phyloP scores from a whole-genome alignment of 1,140 invertebrate species.

The Drosophila nasuta region DNA sequence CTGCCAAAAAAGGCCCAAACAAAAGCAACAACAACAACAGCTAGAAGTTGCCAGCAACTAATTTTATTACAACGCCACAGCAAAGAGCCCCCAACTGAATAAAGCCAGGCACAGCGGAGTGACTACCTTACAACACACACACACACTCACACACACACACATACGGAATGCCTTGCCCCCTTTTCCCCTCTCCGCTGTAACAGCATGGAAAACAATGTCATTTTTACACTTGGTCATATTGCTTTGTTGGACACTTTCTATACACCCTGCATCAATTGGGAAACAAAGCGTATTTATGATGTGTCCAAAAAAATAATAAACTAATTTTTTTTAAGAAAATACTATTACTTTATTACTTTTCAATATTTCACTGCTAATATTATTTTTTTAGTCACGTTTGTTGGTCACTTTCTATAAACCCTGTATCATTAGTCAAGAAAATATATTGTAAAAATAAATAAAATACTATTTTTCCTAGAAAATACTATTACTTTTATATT shows the following conservation, averaged over 20 bases:
- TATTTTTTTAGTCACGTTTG: no score
- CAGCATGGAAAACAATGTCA: constrained; percentile 67
- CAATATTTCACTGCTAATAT: no score
- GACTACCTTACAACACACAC: not conserved
- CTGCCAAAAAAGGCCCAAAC: constrained; percentile 36
- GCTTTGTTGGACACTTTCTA: constrained; percentile 25
- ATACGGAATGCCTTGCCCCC: not conserved
- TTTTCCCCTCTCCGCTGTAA: not conserved
- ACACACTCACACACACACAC: not conserved
- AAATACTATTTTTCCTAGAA: no score
- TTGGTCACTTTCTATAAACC: no score
- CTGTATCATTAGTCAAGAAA: no score
- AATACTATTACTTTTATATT: no score
- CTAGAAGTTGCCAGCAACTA: constrained; percentile 42
- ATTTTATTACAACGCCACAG: constrained; percentile 72
- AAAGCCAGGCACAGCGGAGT: constrained; percentile 12
- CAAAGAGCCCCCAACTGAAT: constrained; percentile 70
- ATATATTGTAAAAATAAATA: no score
- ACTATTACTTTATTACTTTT: no score
- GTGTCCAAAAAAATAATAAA: no score
- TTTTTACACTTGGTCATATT: constrained; percentile 79
- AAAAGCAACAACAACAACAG: constrained; percentile 41
- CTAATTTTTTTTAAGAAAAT: no score
- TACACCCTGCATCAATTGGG: not conserved
- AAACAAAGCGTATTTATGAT: no score